A percentile compares a stretch with the other conserved stretches of the same genome.
Evolutionary conservation across 1,140 invertebrate genomes (phyloP).

Genomic region (Neodiprion pinetum): DNA sequence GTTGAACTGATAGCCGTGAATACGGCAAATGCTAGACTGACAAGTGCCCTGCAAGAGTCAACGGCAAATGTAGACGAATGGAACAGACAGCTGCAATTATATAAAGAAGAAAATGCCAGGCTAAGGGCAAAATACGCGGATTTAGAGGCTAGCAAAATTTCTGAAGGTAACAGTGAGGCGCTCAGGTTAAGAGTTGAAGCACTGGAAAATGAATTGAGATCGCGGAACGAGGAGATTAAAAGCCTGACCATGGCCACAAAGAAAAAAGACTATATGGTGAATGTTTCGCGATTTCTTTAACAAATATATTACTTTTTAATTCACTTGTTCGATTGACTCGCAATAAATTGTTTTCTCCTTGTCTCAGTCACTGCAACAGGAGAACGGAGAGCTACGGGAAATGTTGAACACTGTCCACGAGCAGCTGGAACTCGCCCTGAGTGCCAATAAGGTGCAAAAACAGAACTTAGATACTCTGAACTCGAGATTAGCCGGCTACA

Average conservation of each 20-base stretch:
- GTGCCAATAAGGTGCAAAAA: constrained; percentile 83
- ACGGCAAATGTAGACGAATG: constrained; percentile 98
- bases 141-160: constrained; percentile 72
- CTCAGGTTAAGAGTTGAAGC: constrained; percentile 78
- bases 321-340: constrained; percentile 43
- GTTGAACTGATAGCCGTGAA: constrained; percentile 95
- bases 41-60: constrained; percentile 94
- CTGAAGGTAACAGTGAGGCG: constrained; percentile 63
- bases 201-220: constrained; percentile 77
- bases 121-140: constrained; percentile 82
- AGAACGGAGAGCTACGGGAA: constrained; percentile 75
- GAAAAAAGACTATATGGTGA: constrained; percentile 61
- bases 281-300: constrained; percentile 26
- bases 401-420: constrained; percentile 80
- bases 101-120: constrained; percentile 94
- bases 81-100: constrained; percentile 95
- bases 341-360: constrained; percentile 6
- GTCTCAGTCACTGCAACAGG: constrained; percentile 69
- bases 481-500: constrained; percentile 80
- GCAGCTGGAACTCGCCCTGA: constrained; percentile 81
- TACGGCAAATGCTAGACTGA: constrained; percentile 94
- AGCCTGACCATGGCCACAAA: constrained; percentile 58
- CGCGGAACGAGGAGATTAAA: constrained; percentile 81
- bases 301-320: constrained; percentile 18
- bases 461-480: constrained; percentile 86